Conservation (phyloP, 2,113 vertebrate species). For the Siniperca knerii region DNA sequence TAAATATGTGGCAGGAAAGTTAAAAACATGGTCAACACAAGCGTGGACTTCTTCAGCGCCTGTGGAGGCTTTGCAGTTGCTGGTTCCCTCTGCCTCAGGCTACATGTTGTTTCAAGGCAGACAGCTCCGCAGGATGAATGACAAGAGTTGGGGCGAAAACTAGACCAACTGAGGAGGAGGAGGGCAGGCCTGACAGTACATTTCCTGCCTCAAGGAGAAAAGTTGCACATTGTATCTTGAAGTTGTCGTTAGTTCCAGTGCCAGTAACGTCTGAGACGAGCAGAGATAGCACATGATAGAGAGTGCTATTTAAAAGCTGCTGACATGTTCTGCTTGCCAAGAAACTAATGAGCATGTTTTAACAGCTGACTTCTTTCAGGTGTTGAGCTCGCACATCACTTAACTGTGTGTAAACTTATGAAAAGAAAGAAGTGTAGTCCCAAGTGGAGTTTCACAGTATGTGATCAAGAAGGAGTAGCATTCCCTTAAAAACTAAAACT, state of each 20-base stretch:
- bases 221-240: constrained; percentile 23
- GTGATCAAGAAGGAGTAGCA: background rate
- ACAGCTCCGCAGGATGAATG: constrained; percentile 34
- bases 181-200: constrained; percentile 43
- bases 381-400: background rate
- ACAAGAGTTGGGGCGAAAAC: constrained; percentile 17
- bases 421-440: background rate
- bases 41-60: background rate
- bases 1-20: constrained; percentile 27
- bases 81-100: constrained; percentile 18
- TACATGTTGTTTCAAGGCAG: constrained; percentile 23
- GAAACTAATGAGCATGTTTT: constrained; percentile 17
- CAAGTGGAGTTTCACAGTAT: background rate
- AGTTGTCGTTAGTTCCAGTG: constrained; percentile 46
- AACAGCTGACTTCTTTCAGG: constrained; percentile 24
- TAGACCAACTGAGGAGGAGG: constrained; percentile 49
- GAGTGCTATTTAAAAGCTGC: constrained; percentile 47
- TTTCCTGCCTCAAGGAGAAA: constrained; percentile 45
- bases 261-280: constrained; percentile 42
- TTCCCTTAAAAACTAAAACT: background rate
- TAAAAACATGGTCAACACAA: background rate
- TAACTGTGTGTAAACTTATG: background rate
- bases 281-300: constrained; percentile 10
- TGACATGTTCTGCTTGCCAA: constrained; percentile 51
- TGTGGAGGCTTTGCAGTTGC: background rate